These are phyloP conservation scores for Syngnathus scovelli DNA, from an alignment of 2,113 vertebrate species.

Conservation along the genomic window DNA sequence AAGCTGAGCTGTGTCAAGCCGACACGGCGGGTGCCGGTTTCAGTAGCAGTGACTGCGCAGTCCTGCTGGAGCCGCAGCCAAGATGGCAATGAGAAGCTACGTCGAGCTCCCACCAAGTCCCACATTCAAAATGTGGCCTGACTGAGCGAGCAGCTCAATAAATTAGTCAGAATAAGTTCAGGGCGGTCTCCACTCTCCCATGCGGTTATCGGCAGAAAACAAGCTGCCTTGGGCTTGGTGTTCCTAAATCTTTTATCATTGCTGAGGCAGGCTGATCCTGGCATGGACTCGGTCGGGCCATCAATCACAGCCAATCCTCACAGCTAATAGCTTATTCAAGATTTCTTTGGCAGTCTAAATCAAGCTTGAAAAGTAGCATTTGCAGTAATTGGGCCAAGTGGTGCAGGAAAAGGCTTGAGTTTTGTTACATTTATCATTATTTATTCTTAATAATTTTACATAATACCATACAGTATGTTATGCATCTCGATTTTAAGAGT, in stretches of 20 bases:
- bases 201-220: slow-evolving; percentile 44
- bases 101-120: slow-evolving; percentile 14
- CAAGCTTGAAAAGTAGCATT: slow-evolving; percentile 37
- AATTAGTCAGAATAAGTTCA: slow-evolving; percentile 57
- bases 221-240: slow-evolving; percentile 42
- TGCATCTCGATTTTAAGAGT: not conserved
- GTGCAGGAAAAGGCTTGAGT: not conserved
- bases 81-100: slow-evolving; percentile 19
- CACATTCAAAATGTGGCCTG: slow-evolving; percentile 37
- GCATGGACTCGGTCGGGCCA: slow-evolving; percentile 36
- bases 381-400: slow-evolving; percentile 13
- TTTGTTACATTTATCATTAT: too few relatives aligned
- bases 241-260: slow-evolving; percentile 63
- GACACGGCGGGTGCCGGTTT: slow-evolving; percentile 28
- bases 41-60: slow-evolving; percentile 18
- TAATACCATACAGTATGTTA: not conserved
- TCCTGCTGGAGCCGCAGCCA: slow-evolving; percentile 20
- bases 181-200: slow-evolving; percentile 30
- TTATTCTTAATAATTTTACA: not conserved
- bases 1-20: slow-evolving; percentile 13
- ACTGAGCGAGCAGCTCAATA: slow-evolving; percentile 36
- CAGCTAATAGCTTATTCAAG: slow-evolving; percentile 58
- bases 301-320: slow-evolving; percentile 55
- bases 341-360: slow-evolving; percentile 51
- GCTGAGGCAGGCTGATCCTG: slow-evolving; percentile 53